Conservation (phyloP, 2,113 vertebrate genomes). For the Callithrix jacchus region DNA sequence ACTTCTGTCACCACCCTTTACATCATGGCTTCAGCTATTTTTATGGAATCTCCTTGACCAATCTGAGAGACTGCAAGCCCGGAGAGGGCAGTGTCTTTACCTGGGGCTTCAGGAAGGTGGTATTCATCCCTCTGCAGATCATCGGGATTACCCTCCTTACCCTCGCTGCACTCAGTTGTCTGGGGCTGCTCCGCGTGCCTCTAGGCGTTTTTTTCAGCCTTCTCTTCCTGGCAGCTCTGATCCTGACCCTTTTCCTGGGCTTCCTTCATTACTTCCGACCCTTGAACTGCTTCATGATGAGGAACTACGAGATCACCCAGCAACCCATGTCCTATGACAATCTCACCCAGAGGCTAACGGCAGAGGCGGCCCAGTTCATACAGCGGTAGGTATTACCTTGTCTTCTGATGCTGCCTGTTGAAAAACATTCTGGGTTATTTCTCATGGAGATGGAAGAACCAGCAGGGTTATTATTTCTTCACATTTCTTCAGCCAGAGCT, state of each 20-base stretch:
- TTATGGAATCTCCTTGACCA: conserved; percentile 89
- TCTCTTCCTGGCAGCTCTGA: conserved; percentile 13
- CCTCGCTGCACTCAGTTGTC: conserved; percentile 57
- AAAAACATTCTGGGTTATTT: rapidly evolving
- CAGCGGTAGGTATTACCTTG: conserved; percentile 80
- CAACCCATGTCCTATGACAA: conserved; percentile 88
- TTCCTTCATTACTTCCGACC: conserved; percentile 84
- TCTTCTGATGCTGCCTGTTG: rapidly evolving
- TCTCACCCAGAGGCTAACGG: conserved; percentile 89
- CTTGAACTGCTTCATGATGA: conserved; percentile 93
- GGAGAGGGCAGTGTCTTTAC: conserved; percentile 86
- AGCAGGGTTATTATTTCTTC: background rate
- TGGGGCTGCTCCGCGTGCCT: conserved; percentile 71
- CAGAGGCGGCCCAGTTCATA: conserved; percentile 86
- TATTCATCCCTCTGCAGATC: conserved; percentile 60
- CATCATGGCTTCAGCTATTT: conserved; percentile 91
- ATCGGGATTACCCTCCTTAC: conserved; percentile 68
- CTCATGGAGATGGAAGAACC: rapidly evolving
- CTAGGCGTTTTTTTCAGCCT: conserved; percentile 37
- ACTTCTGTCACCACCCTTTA: conserved; percentile 93
- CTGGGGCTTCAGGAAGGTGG: conserved; percentile 16
- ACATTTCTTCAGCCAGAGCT: background rate
- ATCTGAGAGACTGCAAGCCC: conserved; percentile 90
- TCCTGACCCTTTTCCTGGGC: background rate
- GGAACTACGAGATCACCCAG: conserved; percentile 83